Conservation (phyloP, 2,888 invertebrate species). For the Zygothrica quintamaculata region DNA sequence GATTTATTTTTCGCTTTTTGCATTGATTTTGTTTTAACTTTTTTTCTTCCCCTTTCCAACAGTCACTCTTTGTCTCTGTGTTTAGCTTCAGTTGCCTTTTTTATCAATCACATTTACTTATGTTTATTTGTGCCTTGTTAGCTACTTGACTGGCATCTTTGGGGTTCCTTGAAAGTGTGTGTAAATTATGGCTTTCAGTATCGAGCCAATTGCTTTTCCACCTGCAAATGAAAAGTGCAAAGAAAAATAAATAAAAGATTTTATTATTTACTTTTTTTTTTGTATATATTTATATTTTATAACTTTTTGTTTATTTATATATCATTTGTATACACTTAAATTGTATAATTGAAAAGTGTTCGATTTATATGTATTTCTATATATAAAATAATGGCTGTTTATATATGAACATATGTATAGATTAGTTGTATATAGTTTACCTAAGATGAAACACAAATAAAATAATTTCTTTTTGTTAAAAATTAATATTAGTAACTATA, state of each 20-base stretch:
- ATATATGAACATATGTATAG: too few relatives aligned
- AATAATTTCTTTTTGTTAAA: too few relatives aligned
- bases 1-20: background rate
- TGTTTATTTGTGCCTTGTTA: constrained; percentile 6
- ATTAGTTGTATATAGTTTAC: too few relatives aligned
- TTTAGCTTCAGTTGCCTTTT: constrained; percentile 17
- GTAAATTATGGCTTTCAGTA: constrained; percentile 15
- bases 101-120: constrained; percentile 13
- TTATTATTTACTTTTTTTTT: too few relatives aligned
- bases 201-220: constrained; percentile 8
- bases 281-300: too few relatives aligned
- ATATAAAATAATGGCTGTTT: too few relatives aligned
- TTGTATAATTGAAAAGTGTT: constrained; percentile 23
- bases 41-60: background rate
- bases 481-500: too few relatives aligned
- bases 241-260: too few relatives aligned
- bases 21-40: background rate
- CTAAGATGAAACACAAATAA: too few relatives aligned
- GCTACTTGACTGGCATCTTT: constrained; percentile 48
- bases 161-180: too few relatives aligned
- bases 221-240: constrained; percentile 36
- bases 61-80: constrained; percentile 7
- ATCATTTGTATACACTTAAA: constrained; percentile 15
- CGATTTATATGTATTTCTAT: constrained; percentile 2
- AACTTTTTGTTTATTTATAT: too few relatives aligned